Evolutionary conservation across 1,140 invertebrate species (phyloP), one percentile per base, ranked within the genome.

Genomic region (Aphaenogaster ashmeadi): DNA sequence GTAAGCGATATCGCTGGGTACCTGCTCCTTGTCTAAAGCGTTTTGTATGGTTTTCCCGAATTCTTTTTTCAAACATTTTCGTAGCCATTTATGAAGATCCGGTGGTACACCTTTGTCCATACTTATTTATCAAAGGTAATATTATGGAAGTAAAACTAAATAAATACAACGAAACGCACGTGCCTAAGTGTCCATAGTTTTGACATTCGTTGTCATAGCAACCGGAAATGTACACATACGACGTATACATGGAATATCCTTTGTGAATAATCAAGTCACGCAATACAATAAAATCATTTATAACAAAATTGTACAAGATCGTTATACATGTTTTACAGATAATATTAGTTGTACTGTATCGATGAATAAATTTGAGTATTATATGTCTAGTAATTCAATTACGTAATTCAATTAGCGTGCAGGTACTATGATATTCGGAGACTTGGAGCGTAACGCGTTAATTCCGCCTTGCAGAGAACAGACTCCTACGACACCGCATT

Each of bases 381-480:
- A 72, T 64, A 36, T 66, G 18, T 52, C 36, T 11, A 56, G 4
- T 64, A 62, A 77, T 18, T 18, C 50, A 44, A 38, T 60, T 87
- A 83, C 2, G 18, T 74, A 41, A 58, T 56, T 67, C 13, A 72
- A 66, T 93, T 85, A 92, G 41, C 93, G 92, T 7, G 81, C 50
- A 54, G 94, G 90, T 84, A 94, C 88, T 89, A 97, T 94, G 90
- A 97, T 94, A 89, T 97, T 97, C 3, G 97, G 97, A 85, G 96
- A 95, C 86, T 97, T 96, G 11, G 96, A 95, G 69, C 96, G 96
- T 58, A 98, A 94, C 21, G 96, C 96, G 78, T 97, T 96, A 87
- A 98, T 97, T 77, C 97, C 97, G 33, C 97, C 97, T 95, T 98
- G 97, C 38, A 98, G 95, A 52, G 97, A 96, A 91, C 97, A 98